A percentile compares a stretch with the other conserved stretches of the same genome.
These are phyloP conservation scores for Cuniculus paca DNA, from an alignment of 2,797 vertebrate genomes.

Conservation along the genomic window DNA sequence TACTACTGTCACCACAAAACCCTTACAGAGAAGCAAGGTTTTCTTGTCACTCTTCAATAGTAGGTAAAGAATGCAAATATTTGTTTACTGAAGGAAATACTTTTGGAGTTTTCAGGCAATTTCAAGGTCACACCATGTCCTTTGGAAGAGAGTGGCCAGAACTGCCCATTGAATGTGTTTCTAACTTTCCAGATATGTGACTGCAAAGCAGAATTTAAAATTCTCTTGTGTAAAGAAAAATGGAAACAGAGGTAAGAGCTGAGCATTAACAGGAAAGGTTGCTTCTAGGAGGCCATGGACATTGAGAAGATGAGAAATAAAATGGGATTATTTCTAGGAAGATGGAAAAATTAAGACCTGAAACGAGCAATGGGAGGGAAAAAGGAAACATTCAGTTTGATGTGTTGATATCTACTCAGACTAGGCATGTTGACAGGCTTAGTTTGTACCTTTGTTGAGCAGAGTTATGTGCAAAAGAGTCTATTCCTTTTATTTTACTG, in stretches of 20 bases:
- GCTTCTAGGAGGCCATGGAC: background rate
- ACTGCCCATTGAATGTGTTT: constrained; percentile 65
- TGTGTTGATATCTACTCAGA: background rate
- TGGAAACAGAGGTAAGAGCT: constrained; percentile 67
- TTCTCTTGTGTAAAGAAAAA: background rate
- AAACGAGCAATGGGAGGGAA: background rate
- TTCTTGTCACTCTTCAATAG: background rate
- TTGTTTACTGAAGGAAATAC: constrained; percentile 76
- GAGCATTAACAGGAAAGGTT: constrained; percentile 64
- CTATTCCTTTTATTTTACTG: background rate
- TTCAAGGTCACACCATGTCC: constrained; percentile 82
- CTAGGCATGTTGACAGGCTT: background rate
- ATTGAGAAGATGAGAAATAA: constrained; percentile 59
- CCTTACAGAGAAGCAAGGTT: background rate
- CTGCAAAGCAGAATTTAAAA: constrained; percentile 83
- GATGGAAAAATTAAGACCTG: constrained; percentile 43
- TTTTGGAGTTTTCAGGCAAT: constrained; percentile 72
- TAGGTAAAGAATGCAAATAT: constrained; percentile 24
- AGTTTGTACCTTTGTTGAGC: background rate
- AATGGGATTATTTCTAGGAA: constrained; percentile 66
- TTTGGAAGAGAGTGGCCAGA: constrained; percentile 75
- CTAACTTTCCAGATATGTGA: constrained; percentile 48
- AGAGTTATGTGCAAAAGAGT: background rate
- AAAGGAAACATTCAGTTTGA: background rate
- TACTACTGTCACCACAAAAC: background rate